Evolutionary conservation across 2,113 vertebrate genomes (phyloP), one percentile per base, ranked within the genome.

Genomic region (Sarotherodon lohbergeri): DNA sequence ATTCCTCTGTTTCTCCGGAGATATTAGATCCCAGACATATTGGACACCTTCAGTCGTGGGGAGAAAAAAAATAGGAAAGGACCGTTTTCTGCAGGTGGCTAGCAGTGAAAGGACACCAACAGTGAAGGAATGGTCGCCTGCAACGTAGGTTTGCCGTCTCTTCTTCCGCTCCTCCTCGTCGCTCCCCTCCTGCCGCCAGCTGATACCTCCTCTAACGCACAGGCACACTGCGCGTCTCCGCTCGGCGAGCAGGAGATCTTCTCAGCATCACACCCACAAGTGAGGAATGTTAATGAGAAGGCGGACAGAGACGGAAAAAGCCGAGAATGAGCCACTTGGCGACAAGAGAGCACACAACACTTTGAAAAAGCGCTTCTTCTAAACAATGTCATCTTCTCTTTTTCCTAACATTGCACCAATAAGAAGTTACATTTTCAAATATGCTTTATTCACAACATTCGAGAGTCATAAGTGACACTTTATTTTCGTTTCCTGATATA

Each of bases 11-110:
- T 84, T 91, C 87, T 92, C 82, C 84, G 79, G 87, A 89, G 94
- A 93, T 90, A 66, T 97, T 96, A 98, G 96, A 98, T 97, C 97
- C 97, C 93, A 95, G 82, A 96, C 97, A 98, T 97, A 84, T 90
- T 96, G 94, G 88, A 92, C 83, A 85, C 29, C 54, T 66, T 80
- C 13, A 57, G 86, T 48, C 48, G 83, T 46, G 46, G 29, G 43
- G 32, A 50, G 36, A 52, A 27, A 83, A 59, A 91, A 85, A 16
- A 90, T 63, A 88, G 79, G 3, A 81, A 90, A 85, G 81, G 41
- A 54, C 6, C 89, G 89, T 73, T 87, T 81, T 89, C 14, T 88
- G 95, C 93, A 86, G 95, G 89, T 95, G 94, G 87, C 91, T 91
- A 4, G 61, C 79, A 76, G 83, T 89, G 91, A 90, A 84, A 63